Conservation (phyloP, 2,113 vertebrate genomes). For the Oryzias javanicus region DNA sequence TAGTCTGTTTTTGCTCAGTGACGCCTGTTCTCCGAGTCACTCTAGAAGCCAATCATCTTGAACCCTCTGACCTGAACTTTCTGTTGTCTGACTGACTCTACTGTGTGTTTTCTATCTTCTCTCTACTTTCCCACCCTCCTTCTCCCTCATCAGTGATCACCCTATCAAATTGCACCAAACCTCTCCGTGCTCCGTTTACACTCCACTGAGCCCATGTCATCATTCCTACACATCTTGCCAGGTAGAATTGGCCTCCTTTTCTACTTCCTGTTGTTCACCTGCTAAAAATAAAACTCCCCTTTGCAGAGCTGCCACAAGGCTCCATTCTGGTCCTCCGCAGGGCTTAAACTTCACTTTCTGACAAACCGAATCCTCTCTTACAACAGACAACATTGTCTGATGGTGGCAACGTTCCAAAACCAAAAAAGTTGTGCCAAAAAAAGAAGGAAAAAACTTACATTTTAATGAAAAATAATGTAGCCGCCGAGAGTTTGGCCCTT, state of each 20-base stretch:
- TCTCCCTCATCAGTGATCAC: slow-evolving; percentile 26
- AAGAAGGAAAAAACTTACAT: not conserved
- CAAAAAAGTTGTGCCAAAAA: not conserved
- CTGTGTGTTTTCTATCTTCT: slow-evolving; percentile 34
- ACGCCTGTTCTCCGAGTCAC: not conserved
- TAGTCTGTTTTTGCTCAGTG: not conserved
- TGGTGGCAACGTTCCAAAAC: not conserved
- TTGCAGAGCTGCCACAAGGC: slow-evolving; percentile 65
- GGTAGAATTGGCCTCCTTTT: slow-evolving; percentile 81
- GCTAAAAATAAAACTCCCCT: slow-evolving; percentile 78
- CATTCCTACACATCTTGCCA: slow-evolving; percentile 74
- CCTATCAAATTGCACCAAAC: slow-evolving; percentile 53
- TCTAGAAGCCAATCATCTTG: slow-evolving; percentile 19
- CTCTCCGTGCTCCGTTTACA: slow-evolving; percentile 59
- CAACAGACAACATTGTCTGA: slow-evolving; percentile 11
- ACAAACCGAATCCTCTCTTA: slow-evolving; percentile 47
- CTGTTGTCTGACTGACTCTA: slow-evolving; percentile 5
- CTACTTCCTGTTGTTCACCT: slow-evolving; percentile 76
- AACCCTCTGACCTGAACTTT: slow-evolving; percentile 28
- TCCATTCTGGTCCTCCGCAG: slow-evolving; percentile 66
- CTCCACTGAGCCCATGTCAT: slow-evolving; percentile 71
- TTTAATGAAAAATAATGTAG: no score
- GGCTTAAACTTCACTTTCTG: slow-evolving; percentile 71
- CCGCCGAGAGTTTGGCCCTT: no score
- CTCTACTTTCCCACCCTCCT: slow-evolving; percentile 16